Conservation (phyloP, 2,113 vertebrate genomes). For the Bufo gargarizans region DNA sequence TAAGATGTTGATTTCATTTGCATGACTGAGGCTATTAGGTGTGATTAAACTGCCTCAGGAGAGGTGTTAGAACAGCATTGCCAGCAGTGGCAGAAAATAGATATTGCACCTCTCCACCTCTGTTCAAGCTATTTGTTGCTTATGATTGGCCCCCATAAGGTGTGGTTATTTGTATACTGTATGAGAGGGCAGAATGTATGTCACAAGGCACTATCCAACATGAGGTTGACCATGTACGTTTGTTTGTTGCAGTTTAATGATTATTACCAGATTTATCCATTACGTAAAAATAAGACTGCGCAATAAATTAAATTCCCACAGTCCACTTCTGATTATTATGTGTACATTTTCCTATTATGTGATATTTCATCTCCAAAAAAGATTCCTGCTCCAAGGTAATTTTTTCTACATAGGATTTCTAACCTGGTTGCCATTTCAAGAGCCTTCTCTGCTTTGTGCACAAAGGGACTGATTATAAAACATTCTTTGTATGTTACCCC, state of each 20-base stretch:
- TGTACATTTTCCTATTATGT: not conserved
- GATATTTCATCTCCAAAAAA: not conserved
- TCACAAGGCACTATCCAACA: not conserved
- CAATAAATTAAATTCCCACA: not conserved
- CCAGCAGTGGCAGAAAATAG: no score
- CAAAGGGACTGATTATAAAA: slow-evolving; percentile 23
- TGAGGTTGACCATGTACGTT: not conserved
- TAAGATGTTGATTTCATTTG: no score
- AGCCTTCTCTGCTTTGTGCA: not conserved
- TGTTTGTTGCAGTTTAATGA: not conserved
- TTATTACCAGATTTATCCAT: not conserved
- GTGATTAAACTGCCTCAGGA: no score
- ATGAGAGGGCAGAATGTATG: not conserved
- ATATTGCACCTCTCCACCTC: no score
- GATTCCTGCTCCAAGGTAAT: slow-evolving; percentile 13
- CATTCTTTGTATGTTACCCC: not conserved
- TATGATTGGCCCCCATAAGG: no score
- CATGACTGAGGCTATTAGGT: no score
- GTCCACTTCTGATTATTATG: not conserved
- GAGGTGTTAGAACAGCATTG: no score
- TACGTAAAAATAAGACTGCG: not conserved
- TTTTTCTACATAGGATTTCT: slow-evolving; percentile 6
- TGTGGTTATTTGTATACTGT: not conserved
- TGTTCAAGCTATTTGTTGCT: no score
- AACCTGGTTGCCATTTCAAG: slow-evolving; percentile 29